A percentile compares a stretch with the other conserved stretches of the same genome.
phyloP scores from a whole-genome alignment of 2,888 invertebrate species.

The Panorpa germanica region DNA sequence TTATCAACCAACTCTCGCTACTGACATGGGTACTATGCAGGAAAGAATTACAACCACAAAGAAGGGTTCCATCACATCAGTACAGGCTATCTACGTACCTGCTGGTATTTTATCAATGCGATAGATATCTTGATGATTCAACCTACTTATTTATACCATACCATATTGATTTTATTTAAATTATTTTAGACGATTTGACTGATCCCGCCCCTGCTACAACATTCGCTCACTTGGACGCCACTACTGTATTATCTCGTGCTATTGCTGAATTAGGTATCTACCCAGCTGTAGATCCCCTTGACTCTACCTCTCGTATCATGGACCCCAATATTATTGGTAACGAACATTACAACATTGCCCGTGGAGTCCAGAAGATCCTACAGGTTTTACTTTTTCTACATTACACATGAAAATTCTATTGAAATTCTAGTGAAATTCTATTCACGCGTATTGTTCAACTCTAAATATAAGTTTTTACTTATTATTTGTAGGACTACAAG shows the following conservation, averaged over 20 bases:
- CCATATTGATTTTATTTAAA: too few species aligned
- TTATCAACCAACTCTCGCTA: conserved; percentile 87
- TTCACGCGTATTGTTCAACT: too few species aligned
- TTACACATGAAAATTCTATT: conserved; percentile 29
- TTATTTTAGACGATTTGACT: conserved; percentile 90
- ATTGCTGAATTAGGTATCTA: conserved; percentile 87
- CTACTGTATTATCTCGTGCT: conserved; percentile 81
- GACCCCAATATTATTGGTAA: conserved; percentile 79
- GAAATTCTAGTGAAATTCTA: not conserved
- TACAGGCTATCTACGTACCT: conserved; percentile 88
- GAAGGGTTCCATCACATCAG: conserved; percentile 89
- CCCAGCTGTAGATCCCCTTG: conserved; percentile 87
- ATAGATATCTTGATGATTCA: too few species aligned
- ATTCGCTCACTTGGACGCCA: conserved; percentile 91
- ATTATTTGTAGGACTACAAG: conserved; percentile 33
- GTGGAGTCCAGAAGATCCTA: conserved; percentile 81
- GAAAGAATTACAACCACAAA: conserved; percentile 89
- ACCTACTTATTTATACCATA: too few species aligned
- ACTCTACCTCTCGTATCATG: conserved; percentile 87
- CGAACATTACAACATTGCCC: conserved; percentile 77
- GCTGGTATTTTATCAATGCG: too few species aligned
- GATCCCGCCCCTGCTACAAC: conserved; percentile 92
- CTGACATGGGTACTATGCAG: conserved; percentile 96
- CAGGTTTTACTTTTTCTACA: conserved; percentile 61
- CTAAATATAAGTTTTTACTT: conserved; percentile 33